phyloP scores from a whole-genome alignment of 2,888 invertebrate species.

The Melitaea athalia region DNA sequence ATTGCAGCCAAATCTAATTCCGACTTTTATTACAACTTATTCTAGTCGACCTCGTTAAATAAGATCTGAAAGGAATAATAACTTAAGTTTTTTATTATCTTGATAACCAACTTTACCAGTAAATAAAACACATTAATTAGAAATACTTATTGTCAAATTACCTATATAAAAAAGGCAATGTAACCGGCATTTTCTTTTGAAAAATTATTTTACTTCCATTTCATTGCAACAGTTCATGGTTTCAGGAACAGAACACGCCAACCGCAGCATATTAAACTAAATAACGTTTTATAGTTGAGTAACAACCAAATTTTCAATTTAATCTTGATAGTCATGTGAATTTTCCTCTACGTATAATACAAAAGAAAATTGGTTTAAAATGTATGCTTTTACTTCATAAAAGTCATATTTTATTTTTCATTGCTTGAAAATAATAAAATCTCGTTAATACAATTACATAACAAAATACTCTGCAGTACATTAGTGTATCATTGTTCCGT shows the following conservation, averaged over 20 bases:
- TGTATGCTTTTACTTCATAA: too few relatives aligned
- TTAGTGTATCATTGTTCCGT: neutral
- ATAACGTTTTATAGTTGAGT: neutral
- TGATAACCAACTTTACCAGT: too few relatives aligned
- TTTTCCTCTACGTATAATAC: neutral
- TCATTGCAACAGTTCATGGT: neutral
- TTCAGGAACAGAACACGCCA: constrained; percentile 9
- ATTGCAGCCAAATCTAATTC: too few relatives aligned
- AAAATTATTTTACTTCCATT: constrained; percentile 2
- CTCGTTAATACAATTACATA: neutral
- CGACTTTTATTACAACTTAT: too few relatives aligned
- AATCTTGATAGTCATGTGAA: neutral
- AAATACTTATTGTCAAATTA: too few relatives aligned
- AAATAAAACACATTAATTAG: too few relatives aligned
- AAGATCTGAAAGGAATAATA: too few relatives aligned
- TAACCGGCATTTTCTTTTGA: neutral
- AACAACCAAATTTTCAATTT: neutral
- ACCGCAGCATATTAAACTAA: neutral
- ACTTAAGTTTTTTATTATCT: too few relatives aligned
- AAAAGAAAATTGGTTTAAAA: neutral
- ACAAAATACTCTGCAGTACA: neutral
- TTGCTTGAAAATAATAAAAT: too few relatives aligned
- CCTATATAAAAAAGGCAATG: neutral
- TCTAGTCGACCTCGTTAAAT: too few relatives aligned
- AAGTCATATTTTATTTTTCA: too few relatives aligned